Evolutionary conservation across 2,888 invertebrate genomes (phyloP), one percentile per base, ranked within the genome.

Genomic region (Caenorhabditis japonica): DNA sequence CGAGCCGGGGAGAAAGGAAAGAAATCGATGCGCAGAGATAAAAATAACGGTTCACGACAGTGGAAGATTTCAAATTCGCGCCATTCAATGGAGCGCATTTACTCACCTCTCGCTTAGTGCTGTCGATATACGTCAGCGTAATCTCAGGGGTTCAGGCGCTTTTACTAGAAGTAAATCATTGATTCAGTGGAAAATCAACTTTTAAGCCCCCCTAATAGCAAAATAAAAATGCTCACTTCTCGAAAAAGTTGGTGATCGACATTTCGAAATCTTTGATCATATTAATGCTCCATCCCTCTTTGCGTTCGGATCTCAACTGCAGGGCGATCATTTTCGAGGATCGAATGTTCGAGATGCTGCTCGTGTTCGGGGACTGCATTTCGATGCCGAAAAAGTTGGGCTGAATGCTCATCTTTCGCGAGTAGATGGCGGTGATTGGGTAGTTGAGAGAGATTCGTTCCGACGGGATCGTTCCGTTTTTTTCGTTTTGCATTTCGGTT

Each of bases 361-460:
- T 55, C n/a, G 21, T 41, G 10, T 49, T 56, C 3, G 44, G 62
- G 47, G 76, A 75, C 39, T 21, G 34, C 38, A 83, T 62, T 19
- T 84, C 69, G 12, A 85, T 62, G 7, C 85, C 85, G 59, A 85
- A 85, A 71, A 85, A 85, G 53, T 82, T 84, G 1, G 83, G 83
- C 70, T 85, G 71, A 46, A 85, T 76, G 62, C 80, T 85, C 44
- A 85, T 60, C 53, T 78, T 76, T 39, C 81, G 47, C 7, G 83
- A 84, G 68, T 83, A 86, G 36, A 86, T 71, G 23, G 61, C 71
- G 1, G 82, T 74, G 8, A 80, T 77, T 7, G 86, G 86, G 46
- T 86, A 86, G 46, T 72, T 64, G 13, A 86, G 66, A 15, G 68
- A 47, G 23, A 85, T 78, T 30, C 84, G 66, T 0, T 76, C 76